phyloP scores from a whole-genome alignment of 2,113 vertebrate species.

The Ursus arctos region DNA sequence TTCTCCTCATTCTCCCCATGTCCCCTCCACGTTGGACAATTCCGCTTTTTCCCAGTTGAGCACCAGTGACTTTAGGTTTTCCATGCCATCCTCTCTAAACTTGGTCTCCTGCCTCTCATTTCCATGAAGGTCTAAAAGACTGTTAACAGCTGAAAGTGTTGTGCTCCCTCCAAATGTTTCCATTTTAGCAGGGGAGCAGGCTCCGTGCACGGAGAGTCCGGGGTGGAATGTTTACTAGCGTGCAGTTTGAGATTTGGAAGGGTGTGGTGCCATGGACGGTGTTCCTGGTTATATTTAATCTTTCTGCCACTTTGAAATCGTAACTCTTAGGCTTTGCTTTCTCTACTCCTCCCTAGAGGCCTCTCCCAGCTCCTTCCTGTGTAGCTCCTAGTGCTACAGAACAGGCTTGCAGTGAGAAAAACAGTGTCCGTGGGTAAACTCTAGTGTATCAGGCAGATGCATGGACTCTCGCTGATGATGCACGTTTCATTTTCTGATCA shows the following conservation, averaged over 20 bases:
- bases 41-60: not conserved
- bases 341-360: not conserved
- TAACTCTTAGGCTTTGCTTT: not conserved
- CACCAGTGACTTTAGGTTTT: not conserved
- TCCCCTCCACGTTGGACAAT: not conserved
- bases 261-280: not conserved
- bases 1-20: not conserved
- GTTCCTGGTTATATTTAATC: not conserved
- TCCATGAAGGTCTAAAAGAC: conserved; percentile 27
- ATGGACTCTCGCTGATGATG: conserved; percentile 32
- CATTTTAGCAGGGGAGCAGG: conserved; percentile 3
- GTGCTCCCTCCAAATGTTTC: not conserved
- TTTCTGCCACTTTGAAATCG: conserved; percentile 10
- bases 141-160: not conserved
- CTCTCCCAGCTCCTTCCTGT: conserved; percentile 43
- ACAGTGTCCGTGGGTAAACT: conserved; percentile 11
- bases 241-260: not conserved
- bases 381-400: conserved; percentile 32
- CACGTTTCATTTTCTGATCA: conserved; percentile 50
- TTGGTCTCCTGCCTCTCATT: not conserved
- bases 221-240: not conserved
- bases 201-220: not conserved
- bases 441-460: not conserved
- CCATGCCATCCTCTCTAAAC: not conserved
- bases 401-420: not conserved